Conservation (phyloP, 2,888 invertebrate genomes). For the Criorhina ranunculi region DNA sequence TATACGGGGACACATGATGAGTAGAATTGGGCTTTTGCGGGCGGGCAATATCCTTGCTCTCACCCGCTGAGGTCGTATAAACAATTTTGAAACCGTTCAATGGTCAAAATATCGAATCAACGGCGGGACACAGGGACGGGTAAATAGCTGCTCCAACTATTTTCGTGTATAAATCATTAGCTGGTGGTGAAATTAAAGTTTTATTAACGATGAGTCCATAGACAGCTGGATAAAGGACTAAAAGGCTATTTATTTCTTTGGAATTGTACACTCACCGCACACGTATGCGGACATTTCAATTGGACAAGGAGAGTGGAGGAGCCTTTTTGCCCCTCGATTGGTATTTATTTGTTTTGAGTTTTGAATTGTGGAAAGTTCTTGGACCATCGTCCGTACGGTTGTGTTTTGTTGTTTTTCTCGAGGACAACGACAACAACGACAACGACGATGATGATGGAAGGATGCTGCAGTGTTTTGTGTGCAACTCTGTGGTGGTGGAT, state of each 20-base stretch:
- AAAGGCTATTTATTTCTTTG: constrained; percentile 75
- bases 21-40: not conserved
- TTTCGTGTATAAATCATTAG: constrained; percentile 74
- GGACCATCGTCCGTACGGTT: constrained; percentile 29
- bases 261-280: constrained; percentile 72
- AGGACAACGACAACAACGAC: constrained; percentile 18
- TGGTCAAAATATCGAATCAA: constrained; percentile 57
- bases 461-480: constrained; percentile 71
- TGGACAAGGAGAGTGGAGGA: not conserved
- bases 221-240: constrained; percentile 72
- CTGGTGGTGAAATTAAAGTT: constrained; percentile 76
- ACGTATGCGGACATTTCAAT: constrained; percentile 76
- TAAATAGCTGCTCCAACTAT: constrained; percentile 64
- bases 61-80: constrained; percentile 49
- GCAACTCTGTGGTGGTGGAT: constrained; percentile 23
- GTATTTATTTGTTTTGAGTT: constrained; percentile 73
- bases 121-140: constrained; percentile 1
- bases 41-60: not conserved
- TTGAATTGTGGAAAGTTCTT: constrained; percentile 68
- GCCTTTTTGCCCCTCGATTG: constrained; percentile 7
- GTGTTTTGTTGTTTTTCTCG: constrained; percentile 42
- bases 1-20: not conserved
- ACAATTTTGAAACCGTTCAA: constrained; percentile 71
- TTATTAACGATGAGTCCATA: constrained; percentile 76
- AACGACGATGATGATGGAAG: constrained; percentile 65